Base-by-base conservation (phyloP, 2,113 vertebrate species). In the Desmodus rotundus region DNA sequence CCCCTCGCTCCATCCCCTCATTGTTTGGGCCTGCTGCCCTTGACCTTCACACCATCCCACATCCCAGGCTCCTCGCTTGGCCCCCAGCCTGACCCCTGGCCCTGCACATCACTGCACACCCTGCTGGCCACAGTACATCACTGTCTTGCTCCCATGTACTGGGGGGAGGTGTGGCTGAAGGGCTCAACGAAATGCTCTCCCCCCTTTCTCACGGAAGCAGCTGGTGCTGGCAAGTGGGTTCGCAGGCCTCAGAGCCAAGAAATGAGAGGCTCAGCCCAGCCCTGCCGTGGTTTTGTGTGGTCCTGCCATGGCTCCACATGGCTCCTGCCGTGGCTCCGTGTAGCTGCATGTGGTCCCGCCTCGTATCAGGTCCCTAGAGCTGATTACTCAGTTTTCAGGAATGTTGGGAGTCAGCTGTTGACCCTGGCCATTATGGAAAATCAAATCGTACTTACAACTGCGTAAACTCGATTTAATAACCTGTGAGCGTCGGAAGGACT, bases 1-100 rank as follows among this genome's bases (percentile, higher is more conserved):
- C 1, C 12, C 38, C 19, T 9, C 12, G 7, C 36, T 10, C 50
- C 36, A 0, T 1, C 50, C 33, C n/a, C 28, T 73, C 70, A 0
- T 16, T 1, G 3, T 38, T 86, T 17, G 61, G 4, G 20, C 31
- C 10, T 5, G 0, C 14, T 47, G 72, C 19, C 41, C 45, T 33
- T 50, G 3, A 3, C 15, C 3, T 24, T 41, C 61, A 33, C 17
- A 7, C 24, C 47, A 10, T 17, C 47, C 52, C 41, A 5, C 0
- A 0, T 7, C 28, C 20, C 31, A 7, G 28, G 26, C 47, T 84
- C 43, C 7, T 14, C 17, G 52, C 8, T 74, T 4, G n/a, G 54
- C 13, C 68, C 26, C 67, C 26, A 38, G 6, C 24, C n/a, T 12
- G 89, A 47, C 17, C 52, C 24, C 33, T 1, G 13, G 26, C 52